Percentiles rank a stretch among this genome's conserved stretches.
These are phyloP conservation scores for Automeris io DNA, from an alignment of 2,888 invertebrate species.

Conservation along the genomic window DNA sequence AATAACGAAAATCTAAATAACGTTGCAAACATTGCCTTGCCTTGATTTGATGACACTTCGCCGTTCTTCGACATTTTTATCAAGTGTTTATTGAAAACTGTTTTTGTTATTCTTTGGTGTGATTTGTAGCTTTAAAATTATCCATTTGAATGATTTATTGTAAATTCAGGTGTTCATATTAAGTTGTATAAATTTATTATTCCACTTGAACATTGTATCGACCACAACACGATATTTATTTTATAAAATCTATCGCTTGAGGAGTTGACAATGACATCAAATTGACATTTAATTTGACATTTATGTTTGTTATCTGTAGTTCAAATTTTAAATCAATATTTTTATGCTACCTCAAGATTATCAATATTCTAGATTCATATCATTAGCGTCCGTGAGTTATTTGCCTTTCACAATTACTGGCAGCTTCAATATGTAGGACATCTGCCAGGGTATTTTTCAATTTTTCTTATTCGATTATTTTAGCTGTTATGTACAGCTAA, in stretches of 20 bases:
- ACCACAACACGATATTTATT: constrained; percentile 9
- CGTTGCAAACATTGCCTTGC: constrained; percentile 34
- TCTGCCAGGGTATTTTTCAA: too few relatives aligned
- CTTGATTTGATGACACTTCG: constrained; percentile 81
- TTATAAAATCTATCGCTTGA: constrained; percentile 3
- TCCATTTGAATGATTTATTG: constrained; percentile 53
- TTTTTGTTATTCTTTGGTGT: constrained; percentile 47
- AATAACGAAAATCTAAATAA: constrained; percentile 10
- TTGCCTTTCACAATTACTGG: too few relatives aligned
- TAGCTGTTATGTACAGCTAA: too few relatives aligned
- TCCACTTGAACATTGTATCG: constrained; percentile 9
- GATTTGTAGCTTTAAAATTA: constrained; percentile 38
- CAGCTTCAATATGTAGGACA: too few relatives aligned
- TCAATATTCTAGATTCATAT: too few relatives aligned
- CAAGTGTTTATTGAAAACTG: constrained; percentile 25
- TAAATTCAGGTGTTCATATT: constrained; percentile 33
- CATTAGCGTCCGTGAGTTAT: too few relatives aligned
- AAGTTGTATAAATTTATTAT: constrained; percentile 6
- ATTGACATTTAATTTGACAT: not conserved
- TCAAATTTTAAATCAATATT: too few relatives aligned
- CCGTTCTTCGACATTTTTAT: constrained; percentile 83
- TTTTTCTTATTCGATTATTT: too few relatives aligned
- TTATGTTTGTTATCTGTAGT: too few relatives aligned
- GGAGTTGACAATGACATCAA: constrained; percentile 1
- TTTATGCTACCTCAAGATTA: too few relatives aligned